A percentile compares a stretch with the other conserved stretches of the same genome.
Conservation (phyloP, 1,140 invertebrate species). For the Aphis craccivora region DNA sequence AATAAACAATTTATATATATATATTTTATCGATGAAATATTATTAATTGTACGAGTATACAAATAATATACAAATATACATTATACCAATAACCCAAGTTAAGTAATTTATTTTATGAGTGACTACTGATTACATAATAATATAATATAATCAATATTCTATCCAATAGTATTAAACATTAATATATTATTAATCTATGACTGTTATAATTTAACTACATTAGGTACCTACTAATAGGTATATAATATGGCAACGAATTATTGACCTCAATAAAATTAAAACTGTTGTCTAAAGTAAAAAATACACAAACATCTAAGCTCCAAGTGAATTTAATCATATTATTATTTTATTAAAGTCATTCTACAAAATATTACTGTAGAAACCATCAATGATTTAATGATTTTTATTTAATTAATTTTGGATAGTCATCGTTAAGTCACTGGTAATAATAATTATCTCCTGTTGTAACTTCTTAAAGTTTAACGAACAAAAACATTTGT, state of each 20-base stretch:
- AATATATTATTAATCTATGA: background rate
- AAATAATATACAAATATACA: background rate
- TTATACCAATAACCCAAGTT: background rate
- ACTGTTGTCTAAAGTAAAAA: background rate
- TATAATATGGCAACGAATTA: background rate
- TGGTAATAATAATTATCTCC: background rate
- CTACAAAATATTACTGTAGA: background rate
- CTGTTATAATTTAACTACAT: background rate
- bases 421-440: background rate
- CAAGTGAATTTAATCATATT: background rate
- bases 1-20: background rate
- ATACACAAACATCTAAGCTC: background rate
- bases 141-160: background rate
- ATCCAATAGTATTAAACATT: background rate
- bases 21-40: background rate
- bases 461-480: background rate
- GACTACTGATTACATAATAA: too few relatives aligned
- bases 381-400: background rate
- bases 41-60: background rate
- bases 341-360: background rate
- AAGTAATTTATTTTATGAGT: background rate
- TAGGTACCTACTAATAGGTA: background rate
- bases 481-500: background rate
- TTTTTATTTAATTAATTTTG: too few relatives aligned
- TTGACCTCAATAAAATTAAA: background rate